Percentiles rank a stretch among this genome's conserved stretches.
Conservation (phyloP, 37 sponge, comb jelly and placozoan genomes). For the Oscarella lobularis region DNA sequence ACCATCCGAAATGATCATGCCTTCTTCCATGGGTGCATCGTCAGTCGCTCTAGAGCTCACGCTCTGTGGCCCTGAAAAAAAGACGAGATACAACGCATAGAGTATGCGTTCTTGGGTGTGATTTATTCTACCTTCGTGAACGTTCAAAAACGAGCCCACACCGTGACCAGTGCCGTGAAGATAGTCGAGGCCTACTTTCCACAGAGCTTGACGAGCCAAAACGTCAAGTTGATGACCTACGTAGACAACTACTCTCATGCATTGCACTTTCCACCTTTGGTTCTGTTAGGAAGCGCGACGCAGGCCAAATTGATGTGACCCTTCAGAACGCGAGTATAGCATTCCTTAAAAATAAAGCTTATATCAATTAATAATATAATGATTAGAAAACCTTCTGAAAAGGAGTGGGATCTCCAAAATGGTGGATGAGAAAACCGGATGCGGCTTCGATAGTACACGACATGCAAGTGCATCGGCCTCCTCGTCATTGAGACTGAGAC, state of each 20-base stretch:
- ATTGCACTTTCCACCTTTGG: slow-evolving; percentile 48
- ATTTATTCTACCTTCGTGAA: slow-evolving; percentile 99
- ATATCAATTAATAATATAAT: background rate
- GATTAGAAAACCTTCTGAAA: background rate
- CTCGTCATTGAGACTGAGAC: too few species aligned
- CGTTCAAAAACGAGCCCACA: slow-evolving; percentile 93
- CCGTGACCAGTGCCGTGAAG: slow-evolving; percentile 99
- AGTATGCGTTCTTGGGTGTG: too few species aligned
- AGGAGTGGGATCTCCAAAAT: slow-evolving; percentile 69
- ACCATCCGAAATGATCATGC: slow-evolving; percentile 87
- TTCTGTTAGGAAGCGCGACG: slow-evolving; percentile 70
- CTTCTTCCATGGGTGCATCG: slow-evolving; percentile 28
- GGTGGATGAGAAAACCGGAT: slow-evolving; percentile 62
- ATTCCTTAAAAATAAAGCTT: slow-evolving; percentile 25
- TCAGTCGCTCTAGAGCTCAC: slow-evolving; percentile 31
- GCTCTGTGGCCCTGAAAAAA: too few species aligned
- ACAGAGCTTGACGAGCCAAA: slow-evolving; percentile 73
- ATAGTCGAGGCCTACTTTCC: slow-evolving; percentile 88
- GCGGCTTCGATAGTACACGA: too few species aligned
- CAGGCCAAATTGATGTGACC: slow-evolving; percentile 80
- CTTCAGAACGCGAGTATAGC: slow-evolving; percentile 88
- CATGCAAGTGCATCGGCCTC: too few species aligned
- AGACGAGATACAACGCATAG: too few species aligned
- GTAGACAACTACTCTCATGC: background rate
- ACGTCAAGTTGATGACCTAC: slow-evolving; percentile 45